These are phyloP conservation scores for Chelonoidis abingdonii DNA, from an alignment of 2,113 vertebrate species.

Conservation along the genomic window DNA sequence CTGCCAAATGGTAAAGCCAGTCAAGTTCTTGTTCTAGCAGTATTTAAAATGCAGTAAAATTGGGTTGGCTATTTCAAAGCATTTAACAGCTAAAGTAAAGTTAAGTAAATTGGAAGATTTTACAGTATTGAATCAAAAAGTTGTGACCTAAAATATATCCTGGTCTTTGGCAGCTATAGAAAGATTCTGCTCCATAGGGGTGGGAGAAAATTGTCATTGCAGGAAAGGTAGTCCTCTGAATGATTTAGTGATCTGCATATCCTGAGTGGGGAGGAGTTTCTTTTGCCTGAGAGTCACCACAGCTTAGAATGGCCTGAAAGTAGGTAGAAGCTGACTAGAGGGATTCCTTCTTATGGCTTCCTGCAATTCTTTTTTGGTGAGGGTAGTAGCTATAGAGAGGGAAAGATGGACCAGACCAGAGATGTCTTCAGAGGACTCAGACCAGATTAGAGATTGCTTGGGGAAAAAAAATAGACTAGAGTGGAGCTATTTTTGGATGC, in stretches of 20 bases:
- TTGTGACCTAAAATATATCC: background rate
- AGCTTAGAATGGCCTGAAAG: background rate
- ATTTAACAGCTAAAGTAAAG: background rate
- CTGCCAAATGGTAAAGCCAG: slow-evolving; percentile 69
- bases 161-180: background rate
- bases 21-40: slow-evolving; percentile 54
- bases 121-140: background rate
- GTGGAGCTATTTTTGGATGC: background rate
- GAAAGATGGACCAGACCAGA: background rate
- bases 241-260: background rate
- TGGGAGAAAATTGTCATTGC: background rate
- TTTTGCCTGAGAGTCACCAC: background rate
- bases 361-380: background rate
- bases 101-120: background rate
- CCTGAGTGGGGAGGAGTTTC: slow-evolving; percentile 19
- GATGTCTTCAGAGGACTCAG: background rate
- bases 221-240: background rate
- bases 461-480: background rate
- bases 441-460: background rate
- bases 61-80: slow-evolving; percentile 46
- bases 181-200: background rate
- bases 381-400: background rate
- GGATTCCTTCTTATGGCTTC: background rate
- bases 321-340: background rate
- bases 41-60: slow-evolving; percentile 39